Base-by-base conservation (phyloP, 2,797 vertebrate species). In the Cynopterus sphinx region DNA sequence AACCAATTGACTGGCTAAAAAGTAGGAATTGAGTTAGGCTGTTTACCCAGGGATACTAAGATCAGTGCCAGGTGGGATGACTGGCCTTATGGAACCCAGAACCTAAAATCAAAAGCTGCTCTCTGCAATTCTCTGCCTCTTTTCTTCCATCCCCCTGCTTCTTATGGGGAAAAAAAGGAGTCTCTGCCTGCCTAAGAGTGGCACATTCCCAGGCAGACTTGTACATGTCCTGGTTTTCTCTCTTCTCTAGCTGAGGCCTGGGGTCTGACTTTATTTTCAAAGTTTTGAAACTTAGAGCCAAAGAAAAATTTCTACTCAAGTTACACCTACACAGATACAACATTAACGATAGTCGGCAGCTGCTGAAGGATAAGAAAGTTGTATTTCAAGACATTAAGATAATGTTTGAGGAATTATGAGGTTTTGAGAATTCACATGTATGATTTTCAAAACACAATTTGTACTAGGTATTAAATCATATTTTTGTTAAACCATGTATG, bases 381-480 rank as follows among this genome's bases (percentile, higher is more conserved):
- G 3, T 11, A 24, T 88, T 94, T 94, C 33, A 65, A 87, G 59
- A 22, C 41, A 21, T 33, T 77, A 53, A 70, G 41, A 41, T 31
- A 15, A 95, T 24, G 9, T 36, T 33, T 22, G 36, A 59, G 4
- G 33, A 75, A 68, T 41, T 49, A 19, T 10, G 39, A 65, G 15
- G 17, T 70, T 53, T 91, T 2, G 22, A 51, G 9, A 67, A 84
- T 31, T 63, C 33, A 63, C 2, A 49, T 39, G 19, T 71, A 28
- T 90, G 78, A 83, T 84, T 87, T 90, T 87, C 22, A 61, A 90
- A 90, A 84, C 41, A 49, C 31, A 91, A 41, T 22, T 24, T 79
- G 8, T 24, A 10, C 74, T 87, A 59, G 65, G 5, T 83, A 93
- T 95, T 82, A 74, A 70, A 90, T 94, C 49, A 74, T 9, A 96